Conservation (phyloP, 1,140 invertebrate genomes). For the Drosophila bifasciata region DNA sequence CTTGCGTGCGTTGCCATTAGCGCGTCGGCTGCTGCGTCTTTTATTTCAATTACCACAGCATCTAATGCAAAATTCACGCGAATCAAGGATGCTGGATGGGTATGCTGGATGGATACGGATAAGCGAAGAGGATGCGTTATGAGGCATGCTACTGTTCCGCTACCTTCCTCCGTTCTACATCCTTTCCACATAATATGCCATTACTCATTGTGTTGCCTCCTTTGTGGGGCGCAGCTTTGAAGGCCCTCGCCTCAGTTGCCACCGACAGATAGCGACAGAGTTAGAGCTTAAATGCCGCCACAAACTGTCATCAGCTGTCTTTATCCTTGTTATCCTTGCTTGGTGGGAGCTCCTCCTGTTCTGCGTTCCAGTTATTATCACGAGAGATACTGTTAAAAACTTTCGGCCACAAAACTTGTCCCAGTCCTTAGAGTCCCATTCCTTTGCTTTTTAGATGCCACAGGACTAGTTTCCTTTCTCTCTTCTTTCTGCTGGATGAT, state of each 20-base stretch:
- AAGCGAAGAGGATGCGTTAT: slow-evolving; percentile 30
- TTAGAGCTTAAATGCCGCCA: no score
- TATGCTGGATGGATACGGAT: no score
- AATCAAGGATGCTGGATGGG: slow-evolving; percentile 14
- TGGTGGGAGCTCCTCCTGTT: no score
- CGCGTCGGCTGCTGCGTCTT: slow-evolving; percentile 52
- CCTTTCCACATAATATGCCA: slow-evolving; percentile 5
- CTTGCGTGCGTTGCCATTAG: slow-evolving; percentile 58
- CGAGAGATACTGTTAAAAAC: no score
- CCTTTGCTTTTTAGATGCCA: no score
- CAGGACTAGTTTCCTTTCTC: no score
- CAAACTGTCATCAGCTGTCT: slow-evolving; percentile 29
- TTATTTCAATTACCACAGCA: slow-evolving; percentile 75
- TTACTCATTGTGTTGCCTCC: slow-evolving; percentile 49
- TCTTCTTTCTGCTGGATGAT: no score
- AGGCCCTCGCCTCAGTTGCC: slow-evolving; percentile 1
- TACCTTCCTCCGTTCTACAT: slow-evolving; percentile 20
- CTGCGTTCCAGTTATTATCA: no score
- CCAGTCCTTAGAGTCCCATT: slow-evolving; percentile 15
- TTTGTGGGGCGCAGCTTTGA: slow-evolving; percentile 31
- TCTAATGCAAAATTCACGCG: slow-evolving; percentile 58
- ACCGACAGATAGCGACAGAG: no score
- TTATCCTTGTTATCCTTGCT: slow-evolving; percentile 27
- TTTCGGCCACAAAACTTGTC: slow-evolving; percentile 21
- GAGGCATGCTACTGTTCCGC: slow-evolving; percentile 15